Evolutionary conservation across 2,797 vertebrate genomes (phyloP), one percentile per base, ranked within the genome.

Genomic region (Enteromius viviparus): DNA sequence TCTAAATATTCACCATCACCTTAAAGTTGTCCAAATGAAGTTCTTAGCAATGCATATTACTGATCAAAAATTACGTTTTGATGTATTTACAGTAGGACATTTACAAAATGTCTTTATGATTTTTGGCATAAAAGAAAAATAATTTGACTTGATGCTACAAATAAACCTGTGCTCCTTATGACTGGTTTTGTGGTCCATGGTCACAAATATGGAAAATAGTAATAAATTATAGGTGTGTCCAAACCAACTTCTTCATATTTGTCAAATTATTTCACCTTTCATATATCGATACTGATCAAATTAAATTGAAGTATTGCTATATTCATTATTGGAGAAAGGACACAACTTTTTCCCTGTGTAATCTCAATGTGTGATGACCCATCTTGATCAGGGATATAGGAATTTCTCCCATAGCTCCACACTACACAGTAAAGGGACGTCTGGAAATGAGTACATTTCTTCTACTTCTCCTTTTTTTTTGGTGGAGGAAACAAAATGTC

Each of bases 401-500:
- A 78, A 66, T 34, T 4, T 51, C 47, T 32, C 2, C 6, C 19
- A 40, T 32, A 75, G 14, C 32, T 51, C 47, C n/a, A 51, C 11
- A 29, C 19, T 40, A 29, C 19, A 37, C 42, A 5, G 0, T 23
- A 45, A 65, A 47, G 15, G 29, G 70, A 66, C 0, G 3, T 76
- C 71, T 77, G 37, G 40, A 47, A 47, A 70, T 77, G 7, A 55
- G 62, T 72, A 37, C 89, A 92, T 90, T 91, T 93, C 93, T 91
- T 92, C 89, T 89, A 92, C 84, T 60, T 9, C 40, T 51, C 91
- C 86, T 91, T 91, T 91, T 89, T 84, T 69, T 65, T 83, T 84
- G 7, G 47, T 71, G 26, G 85, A 89, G 91, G 91, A 93, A 92
- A 90, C 91, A 91, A 92, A 91, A 92, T 92, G 91, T 94, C 90